phyloP scores from a whole-genome alignment of 2,888 invertebrate species.

The Limnephilus rhombicus region DNA sequence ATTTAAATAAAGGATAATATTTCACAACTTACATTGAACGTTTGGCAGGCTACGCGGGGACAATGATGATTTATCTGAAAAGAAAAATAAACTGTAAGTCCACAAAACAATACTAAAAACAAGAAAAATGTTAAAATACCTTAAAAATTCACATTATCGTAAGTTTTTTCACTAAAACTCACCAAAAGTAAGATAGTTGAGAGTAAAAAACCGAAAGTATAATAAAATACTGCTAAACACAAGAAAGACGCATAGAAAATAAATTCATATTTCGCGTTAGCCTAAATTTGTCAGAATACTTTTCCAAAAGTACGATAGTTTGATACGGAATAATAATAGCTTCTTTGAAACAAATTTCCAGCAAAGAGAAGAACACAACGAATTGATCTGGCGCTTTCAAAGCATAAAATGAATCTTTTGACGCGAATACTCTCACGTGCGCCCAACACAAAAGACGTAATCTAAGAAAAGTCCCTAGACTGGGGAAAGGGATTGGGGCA shows the following conservation, averaged over 20 bases:
- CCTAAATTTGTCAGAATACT: background rate
- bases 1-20: too few species aligned
- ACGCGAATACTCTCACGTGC: background rate
- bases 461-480: background rate
- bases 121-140: too few species aligned
- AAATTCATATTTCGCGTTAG: background rate
- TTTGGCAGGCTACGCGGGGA: constrained; percentile 57
- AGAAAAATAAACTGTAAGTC: background rate
- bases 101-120: background rate
- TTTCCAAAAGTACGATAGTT: background rate
- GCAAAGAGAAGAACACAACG: background rate
- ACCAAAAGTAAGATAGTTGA: too few species aligned
- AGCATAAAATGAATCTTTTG: background rate
- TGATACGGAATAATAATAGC: constrained; percentile 11
- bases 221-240: background rate
- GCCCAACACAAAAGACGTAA: constrained; percentile 4
- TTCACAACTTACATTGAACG: constrained; percentile 54
- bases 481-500: background rate
- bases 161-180: too few species aligned
- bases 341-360: background rate
- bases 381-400: background rate
- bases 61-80: constrained; percentile 41
- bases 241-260: background rate
- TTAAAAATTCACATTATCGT: too few species aligned
- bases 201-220: too few species aligned